Evolutionary conservation across 2,797 vertebrate species (phyloP).

Genomic region (Molothrus ater): DNA sequence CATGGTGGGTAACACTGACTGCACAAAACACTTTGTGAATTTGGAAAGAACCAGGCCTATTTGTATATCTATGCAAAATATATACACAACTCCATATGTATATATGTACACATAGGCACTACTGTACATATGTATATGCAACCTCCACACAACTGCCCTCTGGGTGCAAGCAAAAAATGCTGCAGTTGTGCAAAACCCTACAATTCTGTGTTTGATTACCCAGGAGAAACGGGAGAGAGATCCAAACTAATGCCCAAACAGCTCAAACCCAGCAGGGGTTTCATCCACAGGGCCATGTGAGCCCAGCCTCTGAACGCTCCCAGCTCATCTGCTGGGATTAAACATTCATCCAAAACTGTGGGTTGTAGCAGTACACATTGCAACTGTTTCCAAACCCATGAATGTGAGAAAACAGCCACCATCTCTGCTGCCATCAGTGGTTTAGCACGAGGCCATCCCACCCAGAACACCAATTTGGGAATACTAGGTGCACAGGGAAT

Average conservation of each 20-base stretch:
- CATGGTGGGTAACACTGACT: constrained; percentile 53
- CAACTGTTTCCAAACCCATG: background rate
- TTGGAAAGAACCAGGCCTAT: constrained; percentile 52
- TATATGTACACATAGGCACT: constrained; percentile 72
- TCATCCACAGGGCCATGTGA: background rate
- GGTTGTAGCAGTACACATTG: background rate
- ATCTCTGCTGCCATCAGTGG: background rate
- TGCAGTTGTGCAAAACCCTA: constrained; percentile 58
- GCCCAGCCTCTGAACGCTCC: background rate
- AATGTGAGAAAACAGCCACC: background rate
- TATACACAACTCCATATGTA: constrained; percentile 75
- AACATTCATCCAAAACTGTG: background rate
- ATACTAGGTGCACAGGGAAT: background rate
- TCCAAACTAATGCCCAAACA: constrained; percentile 8
- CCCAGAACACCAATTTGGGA: background rate
- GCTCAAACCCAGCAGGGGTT: background rate
- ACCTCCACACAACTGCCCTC: constrained; percentile 37
- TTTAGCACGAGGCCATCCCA: background rate
- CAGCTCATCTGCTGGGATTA: background rate
- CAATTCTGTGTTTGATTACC: background rate
- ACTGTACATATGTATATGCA: constrained; percentile 66
- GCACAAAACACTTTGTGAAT: constrained; percentile 45
- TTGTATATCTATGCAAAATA: constrained; percentile 71
- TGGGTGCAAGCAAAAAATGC: background rate
- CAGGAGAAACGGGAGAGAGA: background rate